A percentile compares a stretch with the other conserved stretches of the same genome.
Conservation (phyloP, 2,888 invertebrate species). For the Oxytorus armatus region DNA sequence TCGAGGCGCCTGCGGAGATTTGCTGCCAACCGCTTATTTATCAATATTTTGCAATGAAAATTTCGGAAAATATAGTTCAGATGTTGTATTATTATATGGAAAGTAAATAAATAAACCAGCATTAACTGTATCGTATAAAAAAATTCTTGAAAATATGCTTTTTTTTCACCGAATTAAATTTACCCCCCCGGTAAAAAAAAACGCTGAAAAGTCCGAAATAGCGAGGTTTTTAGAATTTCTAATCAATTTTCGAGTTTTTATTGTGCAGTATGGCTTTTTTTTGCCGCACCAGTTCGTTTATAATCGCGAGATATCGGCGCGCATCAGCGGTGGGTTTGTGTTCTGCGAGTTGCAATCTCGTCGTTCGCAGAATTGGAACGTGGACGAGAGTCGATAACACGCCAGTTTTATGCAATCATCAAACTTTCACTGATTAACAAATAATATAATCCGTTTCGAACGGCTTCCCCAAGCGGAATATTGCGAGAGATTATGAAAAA, state of each 20-base stretch:
- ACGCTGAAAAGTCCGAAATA: neutral
- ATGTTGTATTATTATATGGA: no score
- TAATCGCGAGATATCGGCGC: neutral
- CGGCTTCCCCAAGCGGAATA: no score
- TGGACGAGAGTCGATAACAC: conserved; percentile 12
- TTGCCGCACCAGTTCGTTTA: neutral
- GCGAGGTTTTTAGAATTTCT: neutral
- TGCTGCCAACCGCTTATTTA: no score
- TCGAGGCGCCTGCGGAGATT: no score
- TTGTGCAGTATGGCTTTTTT: neutral
- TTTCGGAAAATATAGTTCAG: no score
- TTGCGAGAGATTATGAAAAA: no score
- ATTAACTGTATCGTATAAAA: no score
- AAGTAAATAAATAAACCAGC: no score
- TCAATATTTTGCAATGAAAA: no score
- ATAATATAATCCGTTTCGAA: neutral
- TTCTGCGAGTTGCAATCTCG: neutral
- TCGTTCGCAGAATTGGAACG: neutral
- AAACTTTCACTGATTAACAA: neutral
- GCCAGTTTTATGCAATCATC: neutral
- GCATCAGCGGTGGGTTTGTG: neutral
- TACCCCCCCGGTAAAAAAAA: no score
- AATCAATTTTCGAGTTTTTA: conserved; percentile 1
- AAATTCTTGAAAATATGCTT: no score
- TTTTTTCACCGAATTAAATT: no score